Evolutionary conservation across 2,888 invertebrate species (phyloP).

Genomic region (Rhamphomyia laevipes): DNA sequence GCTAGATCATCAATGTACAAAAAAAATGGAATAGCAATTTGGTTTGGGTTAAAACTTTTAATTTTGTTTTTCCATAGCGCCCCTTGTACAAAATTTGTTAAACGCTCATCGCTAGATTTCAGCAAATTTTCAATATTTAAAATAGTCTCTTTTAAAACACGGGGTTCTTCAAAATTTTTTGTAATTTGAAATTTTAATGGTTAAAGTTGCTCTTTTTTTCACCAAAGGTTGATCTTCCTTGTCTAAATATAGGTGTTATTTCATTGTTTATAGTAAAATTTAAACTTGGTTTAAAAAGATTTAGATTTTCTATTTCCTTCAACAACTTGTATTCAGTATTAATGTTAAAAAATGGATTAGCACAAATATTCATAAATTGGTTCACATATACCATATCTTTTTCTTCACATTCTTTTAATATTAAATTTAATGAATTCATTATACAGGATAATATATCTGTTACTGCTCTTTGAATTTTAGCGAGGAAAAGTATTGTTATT

Average conservation of each 20-base stretch:
- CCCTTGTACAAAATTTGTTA: constrained; percentile 6
- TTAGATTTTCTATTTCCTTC: not conserved
- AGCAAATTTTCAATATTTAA: not conserved
- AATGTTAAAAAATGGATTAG: not conserved
- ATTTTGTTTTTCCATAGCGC: constrained; percentile 2
- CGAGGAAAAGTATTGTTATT: too few relatives aligned
- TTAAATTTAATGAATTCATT: not conserved
- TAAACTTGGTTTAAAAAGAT: not conserved
- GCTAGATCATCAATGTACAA: constrained; percentile 1
- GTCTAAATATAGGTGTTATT: not conserved
- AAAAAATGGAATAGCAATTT: not conserved
- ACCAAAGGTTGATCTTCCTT: not conserved
- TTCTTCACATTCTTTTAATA: not conserved
- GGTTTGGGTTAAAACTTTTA: not conserved
- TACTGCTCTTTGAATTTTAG: not conserved
- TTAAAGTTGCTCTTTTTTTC: not conserved
- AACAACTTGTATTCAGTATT: not conserved
- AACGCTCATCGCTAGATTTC: not conserved
- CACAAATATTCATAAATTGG: not conserved
- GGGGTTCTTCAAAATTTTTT: not conserved
- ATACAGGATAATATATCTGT: not conserved
- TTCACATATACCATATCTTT: not conserved
- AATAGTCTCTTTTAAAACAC: not conserved
- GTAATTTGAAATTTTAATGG: not conserved
- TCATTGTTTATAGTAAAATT: not conserved